Conservation (phyloP, 92 coral and sea anemone genomes). For the Ricordea florida region DNA sequence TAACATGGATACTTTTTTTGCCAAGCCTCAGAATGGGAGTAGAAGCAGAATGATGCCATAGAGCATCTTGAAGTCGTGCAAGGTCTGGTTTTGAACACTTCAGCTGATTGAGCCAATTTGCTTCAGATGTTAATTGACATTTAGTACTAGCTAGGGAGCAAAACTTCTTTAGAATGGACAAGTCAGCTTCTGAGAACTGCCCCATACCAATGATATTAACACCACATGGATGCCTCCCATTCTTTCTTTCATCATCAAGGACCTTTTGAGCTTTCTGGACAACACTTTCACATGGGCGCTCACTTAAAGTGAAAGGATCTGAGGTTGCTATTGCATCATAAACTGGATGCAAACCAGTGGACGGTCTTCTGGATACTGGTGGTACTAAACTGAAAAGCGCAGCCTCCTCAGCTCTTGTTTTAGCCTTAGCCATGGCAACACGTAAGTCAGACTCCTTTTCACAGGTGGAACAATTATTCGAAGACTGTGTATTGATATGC, state of each 20-base stretch:
- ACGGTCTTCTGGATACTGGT: not conserved
- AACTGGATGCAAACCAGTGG: not conserved
- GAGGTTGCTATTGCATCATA: not conserved
- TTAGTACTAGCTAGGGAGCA: not conserved
- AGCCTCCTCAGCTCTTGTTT: slow-evolving; percentile 42
- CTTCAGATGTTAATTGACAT: slow-evolving; percentile 30
- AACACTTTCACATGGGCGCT: slow-evolving; percentile 28
- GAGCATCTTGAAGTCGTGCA: not conserved
- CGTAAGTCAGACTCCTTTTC: too few relatives aligned
- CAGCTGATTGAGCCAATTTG: slow-evolving; percentile 30
- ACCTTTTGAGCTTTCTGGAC: slow-evolving; percentile 19
- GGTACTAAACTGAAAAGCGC: slow-evolving; percentile 5
- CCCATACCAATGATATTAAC: slow-evolving; percentile 32
- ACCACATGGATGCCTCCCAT: slow-evolving; percentile 8
- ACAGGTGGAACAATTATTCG: too few relatives aligned
- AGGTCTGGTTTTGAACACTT: not conserved
- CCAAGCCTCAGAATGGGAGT: slow-evolving; percentile 3
- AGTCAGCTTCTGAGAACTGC: slow-evolving; percentile 27
- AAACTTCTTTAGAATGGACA: slow-evolving; percentile 34
- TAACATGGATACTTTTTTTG: slow-evolving; percentile 38
- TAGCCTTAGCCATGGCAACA: slow-evolving; percentile 10
- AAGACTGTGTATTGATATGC: too few relatives aligned
- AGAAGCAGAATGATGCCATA: slow-evolving; percentile 42
- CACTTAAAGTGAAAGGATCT: slow-evolving; percentile 11
- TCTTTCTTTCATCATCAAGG: not conserved